Evolutionary conservation across 1,140 invertebrate genomes (phyloP).

Genomic region (Neodiprion pinetum): DNA sequence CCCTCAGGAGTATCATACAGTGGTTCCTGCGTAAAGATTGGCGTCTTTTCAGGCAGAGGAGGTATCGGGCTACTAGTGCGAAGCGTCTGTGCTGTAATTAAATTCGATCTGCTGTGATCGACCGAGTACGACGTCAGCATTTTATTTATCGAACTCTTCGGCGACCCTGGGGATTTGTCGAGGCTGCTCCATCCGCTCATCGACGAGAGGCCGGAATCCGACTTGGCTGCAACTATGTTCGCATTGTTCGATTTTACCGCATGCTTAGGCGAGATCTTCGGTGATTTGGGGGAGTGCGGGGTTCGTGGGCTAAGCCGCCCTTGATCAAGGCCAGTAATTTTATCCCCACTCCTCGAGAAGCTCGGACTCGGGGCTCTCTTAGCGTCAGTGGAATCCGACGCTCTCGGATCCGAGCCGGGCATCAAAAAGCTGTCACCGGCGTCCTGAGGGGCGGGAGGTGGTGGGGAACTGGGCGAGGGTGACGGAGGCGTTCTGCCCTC

Average conservation of each 20-base stretch:
- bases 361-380: slow-evolving; percentile 56
- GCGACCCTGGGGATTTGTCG: slow-evolving; percentile 83
- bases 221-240: slow-evolving; percentile 75
- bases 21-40: slow-evolving; percentile 49
- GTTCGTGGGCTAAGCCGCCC: slow-evolving; percentile 69
- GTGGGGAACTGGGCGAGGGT: slow-evolving; percentile 72
- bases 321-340: slow-evolving; percentile 53
- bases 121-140: slow-evolving; percentile 51
- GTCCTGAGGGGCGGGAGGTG: slow-evolving; percentile 79
- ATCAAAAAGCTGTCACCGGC: slow-evolving; percentile 61
- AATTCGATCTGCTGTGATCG: slow-evolving; percentile 43
- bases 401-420: slow-evolving; percentile 45
- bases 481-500: slow-evolving; percentile 61
- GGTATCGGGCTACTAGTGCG: slow-evolving; percentile 48
- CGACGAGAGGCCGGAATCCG: slow-evolving; percentile 84
- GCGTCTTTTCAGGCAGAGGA: slow-evolving; percentile 43
- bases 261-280: slow-evolving; percentile 77
- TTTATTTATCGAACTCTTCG: slow-evolving; percentile 60
- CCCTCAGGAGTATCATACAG: slow-evolving; percentile 57
- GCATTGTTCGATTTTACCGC: slow-evolving; percentile 66
- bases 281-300: slow-evolving; percentile 75
- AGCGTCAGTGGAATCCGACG: slow-evolving; percentile 44
- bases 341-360: slow-evolving; percentile 56
- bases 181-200: slow-evolving; percentile 86
- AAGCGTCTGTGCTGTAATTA: slow-evolving; percentile 42